Conservation (phyloP, 2,113 vertebrate genomes). For the Nestor notabilis region DNA sequence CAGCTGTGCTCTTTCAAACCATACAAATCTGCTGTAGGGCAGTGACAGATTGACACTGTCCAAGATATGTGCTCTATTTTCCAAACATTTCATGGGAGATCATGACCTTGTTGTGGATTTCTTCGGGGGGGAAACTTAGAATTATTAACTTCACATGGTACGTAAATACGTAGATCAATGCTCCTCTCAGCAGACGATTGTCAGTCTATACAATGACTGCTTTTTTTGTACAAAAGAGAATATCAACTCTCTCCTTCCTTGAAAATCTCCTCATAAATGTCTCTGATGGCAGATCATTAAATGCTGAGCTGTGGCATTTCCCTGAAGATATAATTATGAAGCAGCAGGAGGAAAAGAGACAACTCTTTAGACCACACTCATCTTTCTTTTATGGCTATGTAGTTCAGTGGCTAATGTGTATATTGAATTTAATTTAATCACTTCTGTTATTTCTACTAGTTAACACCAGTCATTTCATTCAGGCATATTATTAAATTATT, state of each 20-base stretch:
- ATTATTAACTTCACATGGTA: background rate
- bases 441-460: constrained; percentile 64
- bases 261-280: constrained; percentile 55
- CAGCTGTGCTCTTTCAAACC: background rate
- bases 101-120: background rate
- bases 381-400: constrained; percentile 52
- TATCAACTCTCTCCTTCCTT: constrained; percentile 26
- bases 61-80: constrained; percentile 8
- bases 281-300: constrained; percentile 58
- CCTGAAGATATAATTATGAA: constrained; percentile 61
- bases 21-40: background rate
- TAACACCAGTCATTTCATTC: constrained; percentile 54
- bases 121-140: background rate
- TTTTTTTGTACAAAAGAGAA: constrained; percentile 35
- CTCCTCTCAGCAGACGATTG: background rate
- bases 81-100: background rate
- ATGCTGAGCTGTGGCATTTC: constrained; percentile 66
- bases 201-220: background rate
- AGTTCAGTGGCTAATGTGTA: constrained; percentile 62
- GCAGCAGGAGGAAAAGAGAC: constrained; percentile 46
- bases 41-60: background rate
- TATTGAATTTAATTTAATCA: constrained; percentile 61
- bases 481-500: constrained; percentile 59
- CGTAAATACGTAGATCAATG: constrained; percentile 19
- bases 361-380: constrained; percentile 49